These are phyloP conservation scores for Agelastica alni DNA, from an alignment of 2,888 invertebrate species.

Conservation along the genomic window DNA sequence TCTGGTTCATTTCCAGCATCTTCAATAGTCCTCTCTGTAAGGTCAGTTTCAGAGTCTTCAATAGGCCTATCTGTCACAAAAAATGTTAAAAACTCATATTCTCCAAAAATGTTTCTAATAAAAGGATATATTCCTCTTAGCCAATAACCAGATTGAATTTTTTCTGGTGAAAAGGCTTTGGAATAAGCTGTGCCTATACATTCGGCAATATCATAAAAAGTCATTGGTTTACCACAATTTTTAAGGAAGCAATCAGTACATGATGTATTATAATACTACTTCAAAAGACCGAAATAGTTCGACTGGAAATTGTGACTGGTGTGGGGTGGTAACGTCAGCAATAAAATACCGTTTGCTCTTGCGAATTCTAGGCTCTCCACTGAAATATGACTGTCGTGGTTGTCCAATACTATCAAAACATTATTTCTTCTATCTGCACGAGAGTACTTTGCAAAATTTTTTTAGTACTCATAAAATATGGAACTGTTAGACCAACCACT, in stretches of 20 bases:
- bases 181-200: constrained; percentile 32
- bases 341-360: constrained; percentile 48
- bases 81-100: constrained; percentile 32
- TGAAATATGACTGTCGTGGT: constrained; percentile 47
- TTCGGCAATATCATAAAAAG: constrained; percentile 33
- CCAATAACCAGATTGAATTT: constrained; percentile 31
- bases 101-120: constrained; percentile 32
- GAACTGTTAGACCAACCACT: background rate
- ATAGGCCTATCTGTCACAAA: too few relatives aligned
- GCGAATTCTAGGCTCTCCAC: constrained; percentile 37
- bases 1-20: too few relatives aligned
- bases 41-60: too few relatives aligned
- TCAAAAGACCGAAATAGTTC: constrained; percentile 54
- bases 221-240: constrained; percentile 41
- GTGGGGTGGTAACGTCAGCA: constrained; percentile 53
- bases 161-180: constrained; percentile 31
- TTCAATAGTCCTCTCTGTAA: too few relatives aligned
- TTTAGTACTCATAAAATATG: background rate
- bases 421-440: too few relatives aligned
- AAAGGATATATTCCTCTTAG: constrained; percentile 29
- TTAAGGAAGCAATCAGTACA: too few relatives aligned
- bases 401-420: constrained; percentile 46
- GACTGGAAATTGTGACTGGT: constrained; percentile 54
- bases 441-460: too few relatives aligned
- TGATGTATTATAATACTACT: constrained; percentile 45